These are phyloP conservation scores for Phrynocephalus versicolor DNA, from an alignment of 2,113 vertebrate genomes.

Conservation along the genomic window DNA sequence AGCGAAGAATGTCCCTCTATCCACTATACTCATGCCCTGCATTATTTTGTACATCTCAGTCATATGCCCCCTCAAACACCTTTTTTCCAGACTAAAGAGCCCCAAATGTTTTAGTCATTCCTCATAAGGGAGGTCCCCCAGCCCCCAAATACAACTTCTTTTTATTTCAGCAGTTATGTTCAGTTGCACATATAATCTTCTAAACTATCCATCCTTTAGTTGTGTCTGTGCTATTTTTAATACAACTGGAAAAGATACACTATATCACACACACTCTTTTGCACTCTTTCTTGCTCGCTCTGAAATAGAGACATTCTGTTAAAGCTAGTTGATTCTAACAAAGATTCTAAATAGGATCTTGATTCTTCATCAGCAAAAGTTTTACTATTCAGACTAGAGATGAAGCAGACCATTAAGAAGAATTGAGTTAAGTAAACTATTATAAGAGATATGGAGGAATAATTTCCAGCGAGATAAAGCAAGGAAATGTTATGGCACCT, in stretches of 20 bases:
- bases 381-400: conserved; percentile 47
- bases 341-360: conserved; percentile 48
- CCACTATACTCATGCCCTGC: too few relatives aligned
- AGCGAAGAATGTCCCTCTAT: too few relatives aligned
- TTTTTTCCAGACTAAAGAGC: too few relatives aligned
- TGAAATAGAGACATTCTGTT: conserved; percentile 28
- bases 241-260: conserved; percentile 21
- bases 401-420: conserved; percentile 56
- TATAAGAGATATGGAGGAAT: conserved; percentile 59
- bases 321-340: conserved; percentile 26
- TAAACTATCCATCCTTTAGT: conserved; percentile 9
- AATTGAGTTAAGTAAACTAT: conserved; percentile 56
- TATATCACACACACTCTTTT: neutral
- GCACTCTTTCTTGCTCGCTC: conserved; percentile 6
- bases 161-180: conserved; percentile 29
- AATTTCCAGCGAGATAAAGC: conserved; percentile 50
- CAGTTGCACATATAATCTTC: neutral
- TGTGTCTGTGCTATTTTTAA: neutral
- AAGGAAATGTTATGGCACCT: conserved; percentile 54
- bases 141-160: conserved; percentile 33
- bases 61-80: too few relatives aligned
- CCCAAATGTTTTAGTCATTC: too few relatives aligned
- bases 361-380: conserved; percentile 42
- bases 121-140: too few relatives aligned
- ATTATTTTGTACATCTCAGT: too few relatives aligned